A percentile compares a stretch with the other conserved stretches of the same genome.
Conservation (phyloP, 2,113 vertebrate genomes). For the Lynx canadensis region DNA sequence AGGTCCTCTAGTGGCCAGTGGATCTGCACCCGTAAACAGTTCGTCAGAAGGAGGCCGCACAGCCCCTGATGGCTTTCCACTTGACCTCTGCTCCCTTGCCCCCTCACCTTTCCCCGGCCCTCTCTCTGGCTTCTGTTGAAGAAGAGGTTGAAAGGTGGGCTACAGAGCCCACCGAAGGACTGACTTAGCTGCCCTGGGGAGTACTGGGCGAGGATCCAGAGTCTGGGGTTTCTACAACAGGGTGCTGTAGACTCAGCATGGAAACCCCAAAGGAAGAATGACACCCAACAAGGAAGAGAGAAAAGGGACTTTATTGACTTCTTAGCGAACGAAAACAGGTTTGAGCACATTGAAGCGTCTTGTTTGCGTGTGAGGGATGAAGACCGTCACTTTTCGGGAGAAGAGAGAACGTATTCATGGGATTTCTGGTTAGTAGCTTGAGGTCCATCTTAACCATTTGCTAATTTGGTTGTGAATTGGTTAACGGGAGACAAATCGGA, state of each 20-base stretch:
- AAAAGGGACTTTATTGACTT: neutral
- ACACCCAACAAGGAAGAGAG: neutral
- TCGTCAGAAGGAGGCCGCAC: rapidly evolving
- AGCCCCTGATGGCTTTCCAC: neutral
- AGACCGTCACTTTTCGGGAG: neutral
- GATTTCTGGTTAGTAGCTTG: neutral
- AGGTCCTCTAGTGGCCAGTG: neutral
- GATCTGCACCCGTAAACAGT: neutral
- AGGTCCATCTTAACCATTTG: neutral
- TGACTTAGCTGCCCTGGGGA: neutral
- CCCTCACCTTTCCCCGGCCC: neutral
- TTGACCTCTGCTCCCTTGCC: neutral
- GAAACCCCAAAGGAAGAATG: neutral
- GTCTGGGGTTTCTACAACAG: neutral
- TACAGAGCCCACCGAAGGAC: neutral
- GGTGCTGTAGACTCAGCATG: neutral
- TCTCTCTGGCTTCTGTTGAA: neutral
- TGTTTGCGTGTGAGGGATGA: neutral
- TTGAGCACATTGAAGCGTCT: neutral
- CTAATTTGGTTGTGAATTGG: neutral
- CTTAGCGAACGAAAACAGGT: neutral
- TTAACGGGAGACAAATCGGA: neutral
- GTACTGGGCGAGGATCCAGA: neutral
- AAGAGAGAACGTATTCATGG: neutral
- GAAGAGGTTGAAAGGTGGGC: neutral